Base-by-base conservation (phyloP, 2,888 invertebrate species). In the Meta bourneti region DNA sequence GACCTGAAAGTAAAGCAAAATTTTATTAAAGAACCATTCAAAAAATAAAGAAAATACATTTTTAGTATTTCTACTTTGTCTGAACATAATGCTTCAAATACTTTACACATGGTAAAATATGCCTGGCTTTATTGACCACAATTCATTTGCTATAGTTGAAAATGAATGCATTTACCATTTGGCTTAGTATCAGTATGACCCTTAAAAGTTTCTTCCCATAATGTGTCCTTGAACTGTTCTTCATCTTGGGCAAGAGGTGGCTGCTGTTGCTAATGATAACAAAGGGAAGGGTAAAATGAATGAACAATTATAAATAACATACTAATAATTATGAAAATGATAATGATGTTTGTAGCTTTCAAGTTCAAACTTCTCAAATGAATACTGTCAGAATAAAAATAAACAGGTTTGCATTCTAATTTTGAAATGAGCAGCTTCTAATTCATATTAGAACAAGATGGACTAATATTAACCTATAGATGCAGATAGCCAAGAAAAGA, bases 131-230 rank as follows among this genome's bases (percentile, higher is more conserved):
- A 4, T 34, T 34, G 4, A 34, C 34, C 34, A 34, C 34, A 34
- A 34, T 34, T 34, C 34, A 34, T 34, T 34, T 34, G 34, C 34
- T 34, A 34, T 34, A 34, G 34, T 34, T 34, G 34, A 34, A 34
- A 34, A 34, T 34, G 4, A 34, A 34, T 51, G 61, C 19, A 70
- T 89, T 92, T 93, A 95, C 96, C 99, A 93, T 97, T 96, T 0
- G 99, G 99, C 94, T 99, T 99, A 91, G 97, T 96, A 95, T 99
- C 99, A 93, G 97, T 97, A 95, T 99, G 98, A 0, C 97, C 97
- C 95, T 98, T 98, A 95, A 98, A 99, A 94, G 97, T 97, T 95
- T 99, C 99, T 94, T 98, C 97, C 98, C 98, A 98, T 34, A 97
- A 96, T 0, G 98, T 98, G 13, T 98, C 97, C 94, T 97, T 97